Conservation (phyloP, 2,797 vertebrate species). For the Bradypus variegatus region DNA sequence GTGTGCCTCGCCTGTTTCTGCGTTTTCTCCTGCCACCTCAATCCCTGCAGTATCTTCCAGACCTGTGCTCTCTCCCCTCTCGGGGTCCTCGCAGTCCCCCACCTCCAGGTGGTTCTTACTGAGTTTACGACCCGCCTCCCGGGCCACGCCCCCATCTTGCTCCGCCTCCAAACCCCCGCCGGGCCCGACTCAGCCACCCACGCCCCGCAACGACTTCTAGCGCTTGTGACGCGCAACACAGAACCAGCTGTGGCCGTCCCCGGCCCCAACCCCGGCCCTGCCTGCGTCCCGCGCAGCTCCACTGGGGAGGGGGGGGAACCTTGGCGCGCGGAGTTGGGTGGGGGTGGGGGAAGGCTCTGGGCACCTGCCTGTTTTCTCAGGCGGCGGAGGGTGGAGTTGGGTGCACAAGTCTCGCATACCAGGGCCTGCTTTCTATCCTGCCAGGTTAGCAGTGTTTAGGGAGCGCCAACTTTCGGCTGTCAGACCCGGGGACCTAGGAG, state of each 20-base stretch:
- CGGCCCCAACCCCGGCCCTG: neutral
- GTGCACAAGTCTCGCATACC: neutral
- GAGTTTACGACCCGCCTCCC: neutral
- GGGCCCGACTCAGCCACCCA: neutral
- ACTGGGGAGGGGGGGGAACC: too few species aligned
- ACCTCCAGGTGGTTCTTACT: neutral
- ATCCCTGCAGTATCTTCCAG: neutral
- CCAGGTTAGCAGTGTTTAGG: neutral
- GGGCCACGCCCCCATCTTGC: conserved; percentile 39
- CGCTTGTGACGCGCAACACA: conserved; percentile 40
- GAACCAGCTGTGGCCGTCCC: conserved; percentile 13
- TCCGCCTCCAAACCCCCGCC: conserved; percentile 11
- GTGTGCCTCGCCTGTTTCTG: neutral
- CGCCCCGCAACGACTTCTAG: conserved; percentile 55
- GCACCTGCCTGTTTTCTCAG: neutral
- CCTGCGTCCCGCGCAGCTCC: neutral
- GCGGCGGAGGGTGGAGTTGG: neutral
- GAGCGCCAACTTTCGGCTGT: neutral
- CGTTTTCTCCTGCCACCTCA: neutral
- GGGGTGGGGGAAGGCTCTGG: neutral
- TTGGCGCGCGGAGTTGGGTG: neutral
- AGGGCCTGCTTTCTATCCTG: neutral
- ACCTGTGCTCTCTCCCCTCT: neutral
- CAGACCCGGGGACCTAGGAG: neutral
- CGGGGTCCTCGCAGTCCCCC: neutral